Conservation (phyloP, 2,113 vertebrate genomes). For the Ochotona curzoniae region DNA sequence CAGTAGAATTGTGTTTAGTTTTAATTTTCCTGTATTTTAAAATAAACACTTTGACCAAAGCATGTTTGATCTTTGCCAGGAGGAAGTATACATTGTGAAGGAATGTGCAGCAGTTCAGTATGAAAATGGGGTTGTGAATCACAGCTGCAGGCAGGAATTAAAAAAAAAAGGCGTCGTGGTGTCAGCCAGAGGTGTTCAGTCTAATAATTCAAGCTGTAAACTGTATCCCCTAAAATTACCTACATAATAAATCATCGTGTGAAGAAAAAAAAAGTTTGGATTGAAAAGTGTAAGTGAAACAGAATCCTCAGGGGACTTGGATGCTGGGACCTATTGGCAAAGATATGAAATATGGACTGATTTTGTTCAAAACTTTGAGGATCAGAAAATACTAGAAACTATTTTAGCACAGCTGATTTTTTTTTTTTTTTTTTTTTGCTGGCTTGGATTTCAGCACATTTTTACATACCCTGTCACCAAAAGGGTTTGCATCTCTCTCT, state of each 20-base stretch:
- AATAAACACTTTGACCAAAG: slow-evolving; percentile 84
- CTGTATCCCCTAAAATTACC: slow-evolving; percentile 89
- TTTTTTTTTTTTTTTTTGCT: not conserved
- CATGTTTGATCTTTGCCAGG: slow-evolving; percentile 87
- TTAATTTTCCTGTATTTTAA: slow-evolving; percentile 88
- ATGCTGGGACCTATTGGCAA: slow-evolving; percentile 77
- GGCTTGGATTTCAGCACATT: not conserved
- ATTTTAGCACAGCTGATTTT: slow-evolving; percentile 10
- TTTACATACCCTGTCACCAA: not conserved
- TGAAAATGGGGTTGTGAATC: slow-evolving; percentile 87
- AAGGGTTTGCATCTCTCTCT: not conserved
- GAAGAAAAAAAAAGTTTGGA: slow-evolving; percentile 82
- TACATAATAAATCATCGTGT: slow-evolving; percentile 87
- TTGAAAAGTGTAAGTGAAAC: slow-evolving; percentile 77
- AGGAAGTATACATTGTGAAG: slow-evolving; percentile 88
- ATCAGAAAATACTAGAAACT: slow-evolving; percentile 75
- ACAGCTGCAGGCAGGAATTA: slow-evolving; percentile 86
- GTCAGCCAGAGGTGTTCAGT: slow-evolving; percentile 89
- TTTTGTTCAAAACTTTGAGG: slow-evolving; percentile 72
- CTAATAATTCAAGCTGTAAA: slow-evolving; percentile 91
- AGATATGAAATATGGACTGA: slow-evolving; percentile 78
- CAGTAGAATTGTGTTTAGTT: slow-evolving; percentile 83
- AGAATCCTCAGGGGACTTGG: slow-evolving; percentile 71
- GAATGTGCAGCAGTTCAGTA: slow-evolving; percentile 85
- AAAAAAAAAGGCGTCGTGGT: slow-evolving; percentile 85